phyloP scores from a whole-genome alignment of 2,888 invertebrate species.

The Plemyria rubiginata region DNA sequence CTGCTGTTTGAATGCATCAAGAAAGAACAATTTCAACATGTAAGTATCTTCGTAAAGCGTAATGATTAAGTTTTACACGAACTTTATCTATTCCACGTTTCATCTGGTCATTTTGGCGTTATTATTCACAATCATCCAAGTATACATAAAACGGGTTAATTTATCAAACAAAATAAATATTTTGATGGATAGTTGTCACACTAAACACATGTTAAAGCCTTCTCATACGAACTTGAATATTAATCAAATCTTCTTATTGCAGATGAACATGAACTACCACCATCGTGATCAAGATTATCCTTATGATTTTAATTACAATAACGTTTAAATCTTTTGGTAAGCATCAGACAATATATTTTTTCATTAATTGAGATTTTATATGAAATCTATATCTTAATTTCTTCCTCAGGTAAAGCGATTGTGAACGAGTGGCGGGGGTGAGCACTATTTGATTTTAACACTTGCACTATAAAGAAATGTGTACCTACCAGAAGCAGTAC shows the following conservation, averaged over 20 bases:
- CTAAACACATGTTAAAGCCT: no score
- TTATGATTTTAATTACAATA: not conserved
- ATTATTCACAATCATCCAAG: no score
- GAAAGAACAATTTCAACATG: conserved; percentile 1
- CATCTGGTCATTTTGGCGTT: no score
- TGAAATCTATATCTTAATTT: not conserved
- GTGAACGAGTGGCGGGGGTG: not conserved
- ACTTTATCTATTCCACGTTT: no score
- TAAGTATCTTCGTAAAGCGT: not conserved
- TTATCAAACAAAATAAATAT: no score
- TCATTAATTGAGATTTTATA: not conserved
- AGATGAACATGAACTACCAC: not conserved
- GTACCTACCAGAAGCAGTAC: no score
- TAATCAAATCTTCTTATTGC: not conserved
- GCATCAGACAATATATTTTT: not conserved
- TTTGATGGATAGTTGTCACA: no score
- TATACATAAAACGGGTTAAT: no score
- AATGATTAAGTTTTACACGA: no score
- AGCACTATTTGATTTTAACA: not conserved
- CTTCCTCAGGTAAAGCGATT: not conserved
- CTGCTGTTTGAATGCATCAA: conserved; percentile 1
- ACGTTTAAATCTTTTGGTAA: not conserved
- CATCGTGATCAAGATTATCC: conserved; percentile 1
- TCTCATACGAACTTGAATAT: not conserved
- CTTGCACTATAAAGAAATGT: no score